Base-by-base conservation (phyloP, 1,140 invertebrate species). In the Bilobella aurantiaca region DNA sequence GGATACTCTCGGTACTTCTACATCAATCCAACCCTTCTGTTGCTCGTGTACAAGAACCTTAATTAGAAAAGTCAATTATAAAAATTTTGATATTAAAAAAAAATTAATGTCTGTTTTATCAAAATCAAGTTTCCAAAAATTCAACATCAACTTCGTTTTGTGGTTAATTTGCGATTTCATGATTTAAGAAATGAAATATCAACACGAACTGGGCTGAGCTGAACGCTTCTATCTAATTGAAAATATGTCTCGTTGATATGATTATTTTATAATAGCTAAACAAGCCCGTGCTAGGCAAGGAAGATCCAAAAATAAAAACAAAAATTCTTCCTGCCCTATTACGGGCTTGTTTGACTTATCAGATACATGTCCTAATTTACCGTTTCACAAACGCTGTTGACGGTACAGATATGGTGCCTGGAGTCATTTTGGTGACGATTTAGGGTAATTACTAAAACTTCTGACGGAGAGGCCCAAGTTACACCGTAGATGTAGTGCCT, bases 401-500 rank as follows among this genome's bases (percentile, higher is more conserved):
- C 21, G 42, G 46, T 42, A 31, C 65, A 67, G 18, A 69, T 37
- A 30, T 81, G 64, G 3, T 27, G 27, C 47, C 46, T 81, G 69
- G 86, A 89, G 37, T 81, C 74, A 75, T 91, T 96, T 78, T 96
- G 93, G 46, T 87, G 82, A 68, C 93, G 81, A 73, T 93, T 93
- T 77, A 92, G 82, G 90, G 92, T 95, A 25, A 87, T 82, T 0
- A 89, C 84, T 12, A 85, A 78, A 5, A 93, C 74, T 31, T 86
- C 81, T 18, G 82, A 77, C 37, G 86, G 82, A 53, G 86, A 85
- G 12, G 85, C 84, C 88, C 93, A 96, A 29, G 82, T 77, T 0
- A 94, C 89, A 61, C 85, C 77, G 2, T 84, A 78, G 73, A 90
- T 86, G 72, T 85, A 80, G 67, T 89, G 83, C 5, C 79, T 81